Percentiles rank a stretch among this genome's conserved stretches.
Conservation (phyloP, 2,797 vertebrate species). For the Furcifer pardalis region DNA sequence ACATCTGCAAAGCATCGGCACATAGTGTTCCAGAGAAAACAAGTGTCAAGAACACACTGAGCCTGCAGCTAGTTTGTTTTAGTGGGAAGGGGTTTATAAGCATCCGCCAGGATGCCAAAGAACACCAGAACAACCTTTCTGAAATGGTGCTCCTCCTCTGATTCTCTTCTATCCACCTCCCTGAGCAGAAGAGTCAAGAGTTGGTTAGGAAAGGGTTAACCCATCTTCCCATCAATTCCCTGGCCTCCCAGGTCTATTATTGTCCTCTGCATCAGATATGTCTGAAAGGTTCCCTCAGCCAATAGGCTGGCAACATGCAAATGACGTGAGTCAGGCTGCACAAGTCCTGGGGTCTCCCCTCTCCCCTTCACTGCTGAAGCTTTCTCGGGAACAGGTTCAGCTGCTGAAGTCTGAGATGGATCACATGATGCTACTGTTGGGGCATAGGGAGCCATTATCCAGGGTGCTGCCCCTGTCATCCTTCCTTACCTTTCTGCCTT, state of each 20-base stretch:
- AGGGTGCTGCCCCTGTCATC: too few relatives aligned
- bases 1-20: not conserved
- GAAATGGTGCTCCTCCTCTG: not conserved
- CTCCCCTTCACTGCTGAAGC: not conserved
- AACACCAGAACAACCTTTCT: not conserved
- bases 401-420: not conserved
- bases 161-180: too few relatives aligned
- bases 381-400: not conserved
- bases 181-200: too few relatives aligned
- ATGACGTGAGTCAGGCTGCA: not conserved
- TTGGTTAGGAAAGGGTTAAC: slow-evolving; percentile 10
- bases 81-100: not conserved
- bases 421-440: too few relatives aligned
- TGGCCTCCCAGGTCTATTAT: slow-evolving; percentile 20
- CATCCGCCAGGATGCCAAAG: not conserved
- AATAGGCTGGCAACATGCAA: slow-evolving; percentile 18
- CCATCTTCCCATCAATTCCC: not conserved
- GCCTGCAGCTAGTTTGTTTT: not conserved
- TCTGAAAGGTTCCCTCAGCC: not conserved
- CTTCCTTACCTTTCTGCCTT: not conserved
- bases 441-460: too few relatives aligned
- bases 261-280: slow-evolving; percentile 11
- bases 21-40: not conserved
- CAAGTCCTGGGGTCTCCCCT: not conserved
- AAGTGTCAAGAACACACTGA: not conserved